Conservation (phyloP, 2,888 invertebrate species). For the Allacma fusca region DNA sequence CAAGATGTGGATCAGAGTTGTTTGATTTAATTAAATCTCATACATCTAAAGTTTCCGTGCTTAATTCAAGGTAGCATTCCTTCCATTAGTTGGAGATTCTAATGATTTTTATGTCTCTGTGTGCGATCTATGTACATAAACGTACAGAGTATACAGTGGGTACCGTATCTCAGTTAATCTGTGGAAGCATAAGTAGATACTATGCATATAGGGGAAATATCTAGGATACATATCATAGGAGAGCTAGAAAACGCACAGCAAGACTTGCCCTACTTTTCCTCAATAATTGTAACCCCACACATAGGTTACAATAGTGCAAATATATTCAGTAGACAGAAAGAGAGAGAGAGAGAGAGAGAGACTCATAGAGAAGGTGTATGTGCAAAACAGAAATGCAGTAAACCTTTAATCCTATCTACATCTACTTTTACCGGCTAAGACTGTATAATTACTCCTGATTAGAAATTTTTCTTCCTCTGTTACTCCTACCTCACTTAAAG, state of each 20-base stretch:
- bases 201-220: too few relatives aligned
- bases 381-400: not conserved
- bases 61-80: conserved; percentile 24
- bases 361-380: too few relatives aligned
- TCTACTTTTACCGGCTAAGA: conserved; percentile 3
- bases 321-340: not conserved
- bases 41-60: conserved; percentile 8
- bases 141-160: too few relatives aligned
- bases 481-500: too few relatives aligned
- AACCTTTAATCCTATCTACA: not conserved
- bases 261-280: not conserved
- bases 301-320: not conserved
- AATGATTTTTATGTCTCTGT: not conserved
- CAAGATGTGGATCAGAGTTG: conserved; percentile 24
- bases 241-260: too few relatives aligned
- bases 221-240: too few relatives aligned
- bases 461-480: conserved; percentile 11
- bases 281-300: not conserved
- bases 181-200: too few relatives aligned
- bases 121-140: not conserved
- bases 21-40: conserved; percentile 22
- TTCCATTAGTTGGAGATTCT: not conserved
- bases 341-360: not conserved
- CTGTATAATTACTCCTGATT: conserved; percentile 16
- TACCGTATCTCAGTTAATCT: too few relatives aligned